These are phyloP conservation scores for Neocrepidodera transversa DNA, from an alignment of 2,888 invertebrate genomes.

Conservation along the genomic window DNA sequence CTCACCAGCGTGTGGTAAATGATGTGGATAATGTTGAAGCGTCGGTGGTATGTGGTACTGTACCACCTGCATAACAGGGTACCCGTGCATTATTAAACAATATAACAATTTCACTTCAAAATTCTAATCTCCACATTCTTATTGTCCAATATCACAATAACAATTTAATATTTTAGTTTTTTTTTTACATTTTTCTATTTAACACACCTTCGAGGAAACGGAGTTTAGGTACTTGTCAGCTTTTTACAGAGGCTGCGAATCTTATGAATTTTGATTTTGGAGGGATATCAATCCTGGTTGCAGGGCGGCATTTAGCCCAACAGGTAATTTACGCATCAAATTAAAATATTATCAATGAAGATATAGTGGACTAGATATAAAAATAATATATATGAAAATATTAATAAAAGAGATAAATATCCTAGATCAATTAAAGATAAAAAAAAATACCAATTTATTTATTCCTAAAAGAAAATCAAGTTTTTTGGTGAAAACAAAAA, in stretches of 20 bases:
- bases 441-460: no score
- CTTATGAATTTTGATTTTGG: conserved; percentile 45
- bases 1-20: conserved; percentile 48
- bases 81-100: conserved; percentile 64
- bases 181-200: background rate
- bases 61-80: conserved; percentile 72
- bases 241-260: conserved; percentile 43
- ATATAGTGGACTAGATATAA: no score
- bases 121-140: background rate
- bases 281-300: conserved; percentile 34
- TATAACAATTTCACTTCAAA: background rate
- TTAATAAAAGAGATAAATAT: no score
- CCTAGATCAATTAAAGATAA: no score
- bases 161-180: no score
- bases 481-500: no score
- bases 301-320: conserved; percentile 25
- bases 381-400: no score
- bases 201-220: conserved; percentile 6
- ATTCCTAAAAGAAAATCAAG: no score
- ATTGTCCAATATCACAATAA: conserved; percentile 19
- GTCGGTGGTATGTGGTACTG: conserved; percentile 69
- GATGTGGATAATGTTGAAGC: conserved; percentile 55
- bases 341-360: no score
- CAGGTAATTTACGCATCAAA: no score
- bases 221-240: conserved; percentile 22